Percentiles rank a stretch among this genome's conserved stretches.
These are phyloP conservation scores for Syrrhaptes paradoxus DNA, from an alignment of 2,113 vertebrate genomes.

Conservation along the genomic window DNA sequence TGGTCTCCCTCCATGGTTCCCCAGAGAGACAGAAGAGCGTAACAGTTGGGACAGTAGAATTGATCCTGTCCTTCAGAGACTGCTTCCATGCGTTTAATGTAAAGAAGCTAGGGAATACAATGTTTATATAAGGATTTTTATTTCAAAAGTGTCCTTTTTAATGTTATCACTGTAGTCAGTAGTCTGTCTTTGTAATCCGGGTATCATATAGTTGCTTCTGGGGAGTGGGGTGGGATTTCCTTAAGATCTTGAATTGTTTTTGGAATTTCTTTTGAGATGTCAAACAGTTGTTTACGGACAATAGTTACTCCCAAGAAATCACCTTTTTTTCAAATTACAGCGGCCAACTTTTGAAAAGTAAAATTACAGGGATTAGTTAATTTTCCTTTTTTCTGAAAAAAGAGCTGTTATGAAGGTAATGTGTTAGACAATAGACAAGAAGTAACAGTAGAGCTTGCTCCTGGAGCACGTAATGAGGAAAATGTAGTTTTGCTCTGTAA, in stretches of 20 bases:
- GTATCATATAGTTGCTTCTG: not conserved
- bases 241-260: not conserved
- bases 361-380: not conserved
- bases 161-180: not conserved
- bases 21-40: not conserved
- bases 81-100: rapidly evolving
- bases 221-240: not conserved
- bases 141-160: not conserved
- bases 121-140: not conserved
- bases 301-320: not conserved
- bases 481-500: not conserved
- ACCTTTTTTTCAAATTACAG: not conserved
- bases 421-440: not conserved
- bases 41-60: not conserved
- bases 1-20: not conserved
- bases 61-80: not conserved
- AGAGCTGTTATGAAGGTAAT: not conserved
- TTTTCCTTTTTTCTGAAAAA: not conserved
- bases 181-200: not conserved
- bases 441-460: not conserved
- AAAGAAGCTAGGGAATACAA: not conserved
- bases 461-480: not conserved
- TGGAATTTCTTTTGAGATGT: not conserved
- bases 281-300: not conserved
- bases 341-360: not conserved